Conservation (phyloP, 2,113 vertebrate species). For the Todiramphus saurophagus region DNA sequence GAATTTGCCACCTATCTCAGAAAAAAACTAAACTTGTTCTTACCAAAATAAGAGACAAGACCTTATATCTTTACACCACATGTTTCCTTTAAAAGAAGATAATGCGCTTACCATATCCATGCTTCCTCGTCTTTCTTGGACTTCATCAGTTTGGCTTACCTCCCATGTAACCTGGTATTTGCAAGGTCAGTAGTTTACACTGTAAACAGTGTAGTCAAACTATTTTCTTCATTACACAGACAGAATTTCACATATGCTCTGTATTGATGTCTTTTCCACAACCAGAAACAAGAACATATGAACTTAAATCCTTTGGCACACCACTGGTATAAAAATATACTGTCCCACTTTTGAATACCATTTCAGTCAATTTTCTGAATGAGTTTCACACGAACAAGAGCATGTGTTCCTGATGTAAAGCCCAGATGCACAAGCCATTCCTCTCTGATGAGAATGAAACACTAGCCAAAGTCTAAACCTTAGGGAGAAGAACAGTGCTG, state of each 20-base stretch:
- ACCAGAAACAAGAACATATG: neutral
- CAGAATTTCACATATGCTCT: neutral
- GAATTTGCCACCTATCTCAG: neutral
- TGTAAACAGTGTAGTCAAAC: neutral
- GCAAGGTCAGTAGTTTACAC: neutral
- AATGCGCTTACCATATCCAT: constrained; percentile 24
- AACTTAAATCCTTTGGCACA: neutral
- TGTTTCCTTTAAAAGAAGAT: constrained; percentile 16
- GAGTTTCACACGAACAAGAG: neutral
- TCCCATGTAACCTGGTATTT: neutral
- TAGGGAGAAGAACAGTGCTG: neutral
- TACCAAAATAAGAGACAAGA: neutral
- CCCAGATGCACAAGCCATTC: neutral
- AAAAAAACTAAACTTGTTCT: neutral
- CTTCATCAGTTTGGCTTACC: constrained; percentile 11
- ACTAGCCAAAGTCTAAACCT: neutral
- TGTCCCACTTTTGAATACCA: neutral
- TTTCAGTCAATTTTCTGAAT: constrained; percentile 48
- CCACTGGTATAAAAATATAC: constrained; percentile 10
- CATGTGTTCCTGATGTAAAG: neutral
- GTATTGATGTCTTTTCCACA: constrained; percentile 20
- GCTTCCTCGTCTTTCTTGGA: constrained; percentile 29
- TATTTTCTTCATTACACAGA: neutral
- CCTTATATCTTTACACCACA: neutral
- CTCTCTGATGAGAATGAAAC: neutral